Base-by-base conservation (phyloP, 2,113 vertebrate genomes). In the Nerophis ophidion region DNA sequence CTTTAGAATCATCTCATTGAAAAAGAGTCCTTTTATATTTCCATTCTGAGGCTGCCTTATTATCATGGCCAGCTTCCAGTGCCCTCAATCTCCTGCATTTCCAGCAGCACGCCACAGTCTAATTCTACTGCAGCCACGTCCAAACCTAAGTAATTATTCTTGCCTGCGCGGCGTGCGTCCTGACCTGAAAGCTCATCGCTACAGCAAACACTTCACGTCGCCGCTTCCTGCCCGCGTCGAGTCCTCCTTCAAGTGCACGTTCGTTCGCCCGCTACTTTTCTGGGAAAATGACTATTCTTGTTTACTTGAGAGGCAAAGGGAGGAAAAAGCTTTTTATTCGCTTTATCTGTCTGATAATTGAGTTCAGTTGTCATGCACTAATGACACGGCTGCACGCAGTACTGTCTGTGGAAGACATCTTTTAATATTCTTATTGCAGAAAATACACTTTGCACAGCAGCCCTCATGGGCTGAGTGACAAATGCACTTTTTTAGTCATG, bases 71-170 rank as follows among this genome's bases (percentile, higher is more conserved):
- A 26, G 7, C 63, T 57, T 48, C n/a, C 61, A 75, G 73, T 73
- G 71, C 71, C 74, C 74, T 74, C 71, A 56, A 57, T 71, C 53
- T 66, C 44, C 55, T 70, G 52, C 60, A 62, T 77, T 78, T 70
- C 73, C 46, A 64, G 61, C 76, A 57, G 74, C 81, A 71, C 63
- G 68, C 57, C 57, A 48, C 70, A 70, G 72, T 74, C 63, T 76
- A 81, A 81, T 76, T 81, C 77, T 64, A 76, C 72, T 63, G 26
- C 72, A 71, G 74, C 62, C 74, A 76, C 80, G 79, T 82, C 73
- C 79, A 77, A 82, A 77, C 77, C 66, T 46, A 42, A 79, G 70
- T 76, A 77, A 84, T 86, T 82, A 81, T 68, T 76, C 71, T 74
- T 68, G 68, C 63, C 58, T 66, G 52, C 68, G 57, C 55, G 68